Conservation (phyloP, 1,140 invertebrate species). For the Polyergus mexicanus region DNA sequence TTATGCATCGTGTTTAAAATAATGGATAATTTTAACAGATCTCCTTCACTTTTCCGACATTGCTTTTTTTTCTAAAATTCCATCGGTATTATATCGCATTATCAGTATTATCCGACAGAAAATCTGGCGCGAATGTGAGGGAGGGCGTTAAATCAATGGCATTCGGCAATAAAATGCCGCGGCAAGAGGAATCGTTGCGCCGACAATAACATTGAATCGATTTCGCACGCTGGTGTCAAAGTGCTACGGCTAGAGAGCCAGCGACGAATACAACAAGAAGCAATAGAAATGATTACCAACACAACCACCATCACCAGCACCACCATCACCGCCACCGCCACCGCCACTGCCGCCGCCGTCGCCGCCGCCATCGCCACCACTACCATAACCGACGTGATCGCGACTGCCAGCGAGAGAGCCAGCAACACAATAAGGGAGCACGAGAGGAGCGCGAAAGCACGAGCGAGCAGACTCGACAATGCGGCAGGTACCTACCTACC, state of each 20-base stretch:
- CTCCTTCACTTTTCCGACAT: background rate
- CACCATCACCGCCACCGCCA: background rate
- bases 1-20: background rate
- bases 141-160: background rate
- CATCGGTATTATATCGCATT: background rate
- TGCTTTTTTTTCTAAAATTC: background rate
- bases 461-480: slow-evolving; percentile 79
- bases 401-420: slow-evolving; percentile 53
- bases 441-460: slow-evolving; percentile 73
- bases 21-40: background rate
- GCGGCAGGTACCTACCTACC: slow-evolving; percentile 78
- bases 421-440: slow-evolving; percentile 65
- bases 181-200: slow-evolving; percentile 33
- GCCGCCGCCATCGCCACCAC: slow-evolving; percentile 23
- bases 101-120: background rate
- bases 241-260: slow-evolving; percentile 48
- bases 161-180: slow-evolving; percentile 46
- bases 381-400: slow-evolving; percentile 48
- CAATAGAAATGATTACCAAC: slow-evolving; percentile 51
- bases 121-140: background rate
- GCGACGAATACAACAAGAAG: slow-evolving; percentile 63
- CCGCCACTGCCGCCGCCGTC: background rate
- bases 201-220: slow-evolving; percentile 56
- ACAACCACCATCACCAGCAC: slow-evolving; percentile 12
- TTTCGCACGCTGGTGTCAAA: slow-evolving; percentile 10